These are phyloP conservation scores for Phoeniculus purpureus DNA, from an alignment of 2,797 vertebrate species.

Conservation along the genomic window DNA sequence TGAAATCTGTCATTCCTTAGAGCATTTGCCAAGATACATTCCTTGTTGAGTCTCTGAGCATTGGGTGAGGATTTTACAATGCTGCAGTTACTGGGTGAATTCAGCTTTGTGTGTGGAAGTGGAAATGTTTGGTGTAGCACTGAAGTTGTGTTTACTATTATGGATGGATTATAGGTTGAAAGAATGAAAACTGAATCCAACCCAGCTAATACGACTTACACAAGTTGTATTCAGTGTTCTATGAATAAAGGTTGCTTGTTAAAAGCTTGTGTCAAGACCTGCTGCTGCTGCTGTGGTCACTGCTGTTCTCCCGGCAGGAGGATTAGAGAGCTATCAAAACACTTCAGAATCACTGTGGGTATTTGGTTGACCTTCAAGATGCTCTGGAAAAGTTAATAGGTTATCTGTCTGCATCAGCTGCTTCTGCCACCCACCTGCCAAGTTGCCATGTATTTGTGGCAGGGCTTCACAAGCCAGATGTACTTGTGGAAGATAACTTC, in stretches of 20 bases:
- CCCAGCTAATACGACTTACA: not conserved
- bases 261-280: not conserved
- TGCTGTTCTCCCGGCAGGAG: not conserved
- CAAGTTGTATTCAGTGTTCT: not conserved
- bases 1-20: slow-evolving; percentile 6
- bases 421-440: not conserved
- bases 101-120: not conserved
- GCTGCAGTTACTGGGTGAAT: not conserved
- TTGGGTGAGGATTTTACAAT: not conserved
- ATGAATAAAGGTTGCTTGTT: not conserved
- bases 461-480: not conserved
- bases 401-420: not conserved
- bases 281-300: not conserved
- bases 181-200: not conserved
- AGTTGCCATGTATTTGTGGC: not conserved
- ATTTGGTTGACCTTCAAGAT: slow-evolving; percentile 2
- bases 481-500: not conserved
- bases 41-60: not conserved
- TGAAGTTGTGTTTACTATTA: not conserved
- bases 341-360: not conserved
- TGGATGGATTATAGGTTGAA: not conserved
- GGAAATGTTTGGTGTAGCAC: not conserved
- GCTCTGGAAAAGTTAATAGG: not conserved
- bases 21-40: slow-evolving; percentile 9
- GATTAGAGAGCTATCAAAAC: not conserved